Evolutionary conservation across 2,888 invertebrate genomes (phyloP).

Genomic region (Athalia circularis): DNA sequence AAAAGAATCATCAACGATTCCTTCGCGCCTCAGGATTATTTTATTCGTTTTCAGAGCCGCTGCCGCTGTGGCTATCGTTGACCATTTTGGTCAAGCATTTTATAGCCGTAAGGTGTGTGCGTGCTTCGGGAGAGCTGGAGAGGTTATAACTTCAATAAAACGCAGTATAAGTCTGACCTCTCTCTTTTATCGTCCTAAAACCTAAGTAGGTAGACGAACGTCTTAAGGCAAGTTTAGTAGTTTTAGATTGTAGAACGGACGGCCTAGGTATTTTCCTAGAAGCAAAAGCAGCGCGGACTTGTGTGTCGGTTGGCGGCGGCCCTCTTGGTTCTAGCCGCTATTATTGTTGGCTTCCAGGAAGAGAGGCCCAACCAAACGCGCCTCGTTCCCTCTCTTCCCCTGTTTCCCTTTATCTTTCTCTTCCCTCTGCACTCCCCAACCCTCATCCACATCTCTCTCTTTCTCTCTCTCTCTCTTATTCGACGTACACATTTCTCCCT

Average conservation of each 20-base stretch:
- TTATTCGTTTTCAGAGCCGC: slow-evolving; percentile 16
- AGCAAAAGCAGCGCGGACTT: slow-evolving; percentile 62
- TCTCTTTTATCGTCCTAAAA: slow-evolving; percentile 44
- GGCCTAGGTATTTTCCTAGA: slow-evolving; percentile 64
- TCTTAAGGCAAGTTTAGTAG: slow-evolving; percentile 47
- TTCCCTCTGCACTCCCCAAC: slow-evolving; percentile 1
- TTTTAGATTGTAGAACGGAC: slow-evolving; percentile 49
- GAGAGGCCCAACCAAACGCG: slow-evolving; percentile 64
- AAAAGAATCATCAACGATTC: background rate
- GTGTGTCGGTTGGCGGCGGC: slow-evolving; percentile 47
- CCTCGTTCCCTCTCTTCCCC: slow-evolving; percentile 54
- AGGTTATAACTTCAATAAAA: slow-evolving; percentile 44
- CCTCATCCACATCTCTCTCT: slow-evolving; percentile 14
- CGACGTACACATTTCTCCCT: slow-evolving; percentile 43
- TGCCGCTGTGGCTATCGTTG: slow-evolving; percentile 7
- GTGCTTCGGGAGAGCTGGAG: background rate
- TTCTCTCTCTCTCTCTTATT: slow-evolving; percentile 36
- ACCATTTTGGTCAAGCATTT: slow-evolving; percentile 2
- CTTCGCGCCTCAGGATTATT: background rate
- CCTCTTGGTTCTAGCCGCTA: slow-evolving; percentile 57
- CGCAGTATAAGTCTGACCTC: slow-evolving; percentile 31
- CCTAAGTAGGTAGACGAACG: slow-evolving; percentile 42
- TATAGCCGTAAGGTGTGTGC: slow-evolving; percentile 3
- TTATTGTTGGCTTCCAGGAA: slow-evolving; percentile 69
- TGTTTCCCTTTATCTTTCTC: slow-evolving; percentile 41